Percentiles rank a stretch among this genome's conserved stretches.
Evolutionary conservation across 2,113 vertebrate genomes (phyloP).

Genomic region (Trichechus manatus): DNA sequence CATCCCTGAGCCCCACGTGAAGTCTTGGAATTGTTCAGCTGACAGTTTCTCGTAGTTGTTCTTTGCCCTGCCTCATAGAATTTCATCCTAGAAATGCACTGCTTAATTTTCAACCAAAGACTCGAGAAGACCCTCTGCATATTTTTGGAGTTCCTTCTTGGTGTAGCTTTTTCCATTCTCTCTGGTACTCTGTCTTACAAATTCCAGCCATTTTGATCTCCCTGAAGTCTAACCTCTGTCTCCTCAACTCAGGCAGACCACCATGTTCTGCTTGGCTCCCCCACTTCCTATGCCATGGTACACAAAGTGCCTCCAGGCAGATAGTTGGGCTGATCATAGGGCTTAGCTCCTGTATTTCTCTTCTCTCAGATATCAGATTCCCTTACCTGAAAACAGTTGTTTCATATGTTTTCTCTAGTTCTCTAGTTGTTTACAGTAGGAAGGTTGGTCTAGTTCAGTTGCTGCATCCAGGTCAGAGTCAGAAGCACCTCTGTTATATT

Average conservation of each 20-base stretch:
- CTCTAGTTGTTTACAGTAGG: not conserved
- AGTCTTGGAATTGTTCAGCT: not conserved
- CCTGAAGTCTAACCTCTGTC: too few relatives aligned
- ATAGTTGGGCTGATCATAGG: not conserved
- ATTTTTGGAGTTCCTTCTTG: not conserved
- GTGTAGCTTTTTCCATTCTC: not conserved
- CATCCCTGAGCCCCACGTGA: not conserved
- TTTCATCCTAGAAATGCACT: not conserved
- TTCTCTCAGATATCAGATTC: not conserved
- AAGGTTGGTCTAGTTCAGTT: not conserved
- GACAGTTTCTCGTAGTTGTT: too few relatives aligned
- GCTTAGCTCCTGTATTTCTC: not conserved
- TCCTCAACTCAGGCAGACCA: not conserved
- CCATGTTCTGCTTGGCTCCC: not conserved
- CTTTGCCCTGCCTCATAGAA: not conserved
- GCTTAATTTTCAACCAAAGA: not conserved
- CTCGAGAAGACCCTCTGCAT: not conserved
- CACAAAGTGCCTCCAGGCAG: not conserved
- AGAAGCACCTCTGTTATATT: not conserved
- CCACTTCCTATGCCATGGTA: accelerated
- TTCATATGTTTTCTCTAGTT: not conserved
- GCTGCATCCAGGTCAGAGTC: not conserved
- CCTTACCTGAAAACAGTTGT: not conserved
- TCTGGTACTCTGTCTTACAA: too few relatives aligned
- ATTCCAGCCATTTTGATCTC: too few relatives aligned